Base-by-base conservation (phyloP, 2,797 vertebrate genomes). In the Nasua narica region DNA sequence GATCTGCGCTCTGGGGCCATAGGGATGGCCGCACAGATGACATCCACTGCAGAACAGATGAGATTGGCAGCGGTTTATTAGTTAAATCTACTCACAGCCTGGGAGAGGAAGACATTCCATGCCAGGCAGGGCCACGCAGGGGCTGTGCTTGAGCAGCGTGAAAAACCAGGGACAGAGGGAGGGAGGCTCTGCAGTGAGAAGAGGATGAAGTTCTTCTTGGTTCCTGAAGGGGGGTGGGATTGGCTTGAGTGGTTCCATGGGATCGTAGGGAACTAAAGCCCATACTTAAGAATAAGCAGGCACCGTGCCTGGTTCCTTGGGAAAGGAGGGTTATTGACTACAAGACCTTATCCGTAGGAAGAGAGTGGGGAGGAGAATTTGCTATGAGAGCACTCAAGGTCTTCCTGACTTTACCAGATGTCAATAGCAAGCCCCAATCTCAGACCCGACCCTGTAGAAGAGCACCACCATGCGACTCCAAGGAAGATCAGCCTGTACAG, bases 101-200 rank as follows among this genome's bases (percentile, higher is more conserved):
- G 4, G 54, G 25, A 7, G 3, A 29, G 40, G n/a, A 52, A 32
- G 29, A 15, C 9, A 9, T 16, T 13, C 7, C 3, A 19, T 0
- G 4, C 23, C 76, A 11, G 0, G 0, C n/a, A 8, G 50, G 3
- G 40, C 46, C 37, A 25, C 1, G 19, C 12, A 43, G 21, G 19
- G 32, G 2, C 2, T 40, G 21, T 18, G 5, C 29, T 56, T 54
- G 27, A 89, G 48, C 11, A 70, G 60, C 74, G 15, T 3, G 18
- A 77, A 65, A 21, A 10, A n/a, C 74, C 76, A 62, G 3, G 29
- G 14, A 1, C 18, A 35, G 0, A 52, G 50, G 11, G 48, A 82
- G 37, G 48, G 52, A 78, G 60, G 32, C 7, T 84, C 70, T 70
- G 54, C 16, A 23, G 48, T 18, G 48, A 40, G 52, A 78, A 91